Evolutionary conservation across 2,888 invertebrate species (phyloP).

Genomic region (Drosophila nr. perissopoda): DNA sequence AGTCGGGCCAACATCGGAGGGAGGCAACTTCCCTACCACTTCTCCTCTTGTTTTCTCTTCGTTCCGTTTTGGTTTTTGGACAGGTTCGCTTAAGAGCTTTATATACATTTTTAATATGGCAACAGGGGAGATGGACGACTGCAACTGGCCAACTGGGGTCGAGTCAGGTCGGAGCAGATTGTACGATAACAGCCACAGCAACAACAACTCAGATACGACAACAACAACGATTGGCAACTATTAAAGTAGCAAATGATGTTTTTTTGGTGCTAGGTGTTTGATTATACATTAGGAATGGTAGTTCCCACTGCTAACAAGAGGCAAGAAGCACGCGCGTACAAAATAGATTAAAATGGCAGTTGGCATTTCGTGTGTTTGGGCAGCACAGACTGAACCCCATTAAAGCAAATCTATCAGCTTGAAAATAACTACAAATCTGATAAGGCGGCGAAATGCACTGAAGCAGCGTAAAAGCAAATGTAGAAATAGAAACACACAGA

Average conservation of each 20-base stretch:
- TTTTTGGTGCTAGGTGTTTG: constrained; percentile 28
- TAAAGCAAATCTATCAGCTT: constrained; percentile 66
- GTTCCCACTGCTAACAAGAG: constrained; percentile 42
- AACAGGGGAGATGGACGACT: constrained; percentile 28
- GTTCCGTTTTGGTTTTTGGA: constrained; percentile 27
- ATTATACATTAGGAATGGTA: constrained; percentile 22
- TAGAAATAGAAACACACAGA: constrained; percentile 45
- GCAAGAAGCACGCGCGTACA: constrained; percentile 68
- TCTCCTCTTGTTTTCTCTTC: neutral
- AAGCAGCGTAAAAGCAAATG: constrained; percentile 67
- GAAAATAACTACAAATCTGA: constrained; percentile 76
- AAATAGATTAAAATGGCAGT: constrained; percentile 70
- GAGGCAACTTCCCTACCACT: constrained; percentile 11
- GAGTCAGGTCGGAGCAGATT: constrained; percentile 58
- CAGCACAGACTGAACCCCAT: constrained; percentile 3
- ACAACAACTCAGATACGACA: constrained; percentile 32
- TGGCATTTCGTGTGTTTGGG: constrained; percentile 15
- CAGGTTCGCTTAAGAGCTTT: constrained; percentile 78
- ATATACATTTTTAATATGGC: constrained; percentile 78
- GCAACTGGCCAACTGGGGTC: constrained; percentile 60
- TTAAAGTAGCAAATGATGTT: constrained; percentile 79
- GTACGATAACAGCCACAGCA: constrained; percentile 55
- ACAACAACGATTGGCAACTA: constrained; percentile 63
- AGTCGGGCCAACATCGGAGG: constrained; percentile 28
- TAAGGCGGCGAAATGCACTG: constrained; percentile 70